Conservation (phyloP, 2,797 vertebrate genomes). For the Acipenser transmontanus region DNA sequence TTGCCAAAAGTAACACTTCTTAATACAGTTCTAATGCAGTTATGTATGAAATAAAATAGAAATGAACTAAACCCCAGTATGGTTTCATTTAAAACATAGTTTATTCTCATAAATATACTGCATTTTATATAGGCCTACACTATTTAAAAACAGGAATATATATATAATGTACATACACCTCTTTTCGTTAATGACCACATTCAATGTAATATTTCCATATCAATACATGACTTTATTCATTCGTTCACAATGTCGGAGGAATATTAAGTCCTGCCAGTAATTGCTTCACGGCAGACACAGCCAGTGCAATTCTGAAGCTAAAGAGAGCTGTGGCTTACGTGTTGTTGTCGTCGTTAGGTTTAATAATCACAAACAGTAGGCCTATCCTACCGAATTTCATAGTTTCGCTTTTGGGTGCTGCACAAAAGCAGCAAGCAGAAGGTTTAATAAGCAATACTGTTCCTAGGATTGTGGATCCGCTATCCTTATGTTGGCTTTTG, state of each 20-base stretch:
- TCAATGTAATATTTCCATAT: not conserved
- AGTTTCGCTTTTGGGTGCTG: too few species aligned
- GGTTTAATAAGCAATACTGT: too few species aligned
- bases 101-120: constrained; percentile 69
- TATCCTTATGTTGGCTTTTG: not conserved
- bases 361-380: not conserved
- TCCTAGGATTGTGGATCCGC: too few species aligned
- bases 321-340: constrained; percentile 10
- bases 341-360: constrained; percentile 2
- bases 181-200: constrained; percentile 17
- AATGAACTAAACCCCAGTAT: not conserved
- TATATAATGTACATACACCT: constrained; percentile 44
- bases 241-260: constrained; percentile 36
- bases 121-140: constrained; percentile 51
- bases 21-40: too few species aligned
- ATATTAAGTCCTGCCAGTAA: constrained; percentile 35
- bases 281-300: constrained; percentile 13
- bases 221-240: constrained; percentile 43
- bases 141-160: constrained; percentile 44
- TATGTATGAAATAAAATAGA: too few species aligned
- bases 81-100: constrained; percentile 9
- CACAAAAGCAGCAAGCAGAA: too few species aligned
- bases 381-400: constrained; percentile 5
- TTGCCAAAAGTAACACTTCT: too few species aligned
- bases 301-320: constrained; percentile 1